These are phyloP conservation scores for Leptopilina boulardi DNA, from an alignment of 1,140 invertebrate species.

Conservation along the genomic window DNA sequence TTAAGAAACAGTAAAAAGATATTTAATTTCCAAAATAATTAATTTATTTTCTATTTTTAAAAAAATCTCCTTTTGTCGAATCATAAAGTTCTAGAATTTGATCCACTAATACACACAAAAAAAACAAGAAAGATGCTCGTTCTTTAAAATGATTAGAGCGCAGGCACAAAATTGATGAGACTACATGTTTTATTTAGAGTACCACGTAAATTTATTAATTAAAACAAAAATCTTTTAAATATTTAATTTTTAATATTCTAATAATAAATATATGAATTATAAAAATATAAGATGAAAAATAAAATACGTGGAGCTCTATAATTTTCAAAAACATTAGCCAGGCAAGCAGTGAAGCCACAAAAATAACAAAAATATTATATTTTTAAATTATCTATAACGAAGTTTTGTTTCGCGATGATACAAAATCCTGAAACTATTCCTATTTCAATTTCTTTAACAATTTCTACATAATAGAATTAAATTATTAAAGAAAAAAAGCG, in stretches of 20 bases:
- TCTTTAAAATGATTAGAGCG: constrained; percentile 20
- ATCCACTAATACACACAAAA: not conserved
- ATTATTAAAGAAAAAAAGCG: not conserved
- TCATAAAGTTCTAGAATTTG: constrained; percentile 10
- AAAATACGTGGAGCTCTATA: not conserved
- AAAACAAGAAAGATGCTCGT: constrained; percentile 17
- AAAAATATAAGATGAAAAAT: not conserved
- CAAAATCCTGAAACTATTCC: not conserved
- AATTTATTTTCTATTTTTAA: not conserved
- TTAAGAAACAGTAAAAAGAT: not conserved
- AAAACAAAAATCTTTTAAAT: not conserved
- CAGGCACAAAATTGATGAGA: constrained; percentile 19
- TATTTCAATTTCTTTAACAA: not conserved
- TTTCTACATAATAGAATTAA: not conserved
- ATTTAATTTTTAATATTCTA: not conserved
- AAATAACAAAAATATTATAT: not conserved
- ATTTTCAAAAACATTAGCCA: constrained; percentile 43
- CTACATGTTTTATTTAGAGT: constrained; percentile 13
- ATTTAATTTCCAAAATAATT: not conserved
- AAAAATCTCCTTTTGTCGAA: not conserved
- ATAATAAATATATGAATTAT: not conserved
- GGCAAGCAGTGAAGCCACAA: constrained; percentile 43
- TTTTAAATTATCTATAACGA: not conserved
- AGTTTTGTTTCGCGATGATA: not conserved
- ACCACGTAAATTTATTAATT: not conserved